These are phyloP conservation scores for Gastracanthus pulcherrimus DNA, from an alignment of 2,888 invertebrate genomes.

Conservation along the genomic window DNA sequence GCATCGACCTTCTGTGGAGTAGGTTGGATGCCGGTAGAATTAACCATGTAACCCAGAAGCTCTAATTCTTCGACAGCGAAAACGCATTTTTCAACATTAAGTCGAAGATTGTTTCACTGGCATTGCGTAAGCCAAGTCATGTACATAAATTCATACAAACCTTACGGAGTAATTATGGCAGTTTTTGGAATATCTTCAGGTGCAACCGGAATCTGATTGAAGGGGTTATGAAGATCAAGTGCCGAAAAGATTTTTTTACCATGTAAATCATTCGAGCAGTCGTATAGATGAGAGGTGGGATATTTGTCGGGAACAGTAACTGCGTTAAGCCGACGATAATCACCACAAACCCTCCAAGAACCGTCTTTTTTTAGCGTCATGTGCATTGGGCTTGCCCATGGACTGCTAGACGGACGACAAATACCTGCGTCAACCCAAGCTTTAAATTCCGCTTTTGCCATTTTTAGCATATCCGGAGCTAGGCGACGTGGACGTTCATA, in stretches of 20 bases:
- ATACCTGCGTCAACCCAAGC: constrained; percentile 69
- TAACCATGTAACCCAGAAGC: constrained; percentile 53
- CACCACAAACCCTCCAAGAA: constrained; percentile 54
- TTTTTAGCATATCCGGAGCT: constrained; percentile 65
- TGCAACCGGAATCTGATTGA: not conserved
- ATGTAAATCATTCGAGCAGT: not conserved
- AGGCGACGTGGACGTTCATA: constrained; percentile 66
- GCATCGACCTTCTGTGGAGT: constrained; percentile 67
- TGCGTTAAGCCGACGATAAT: constrained; percentile 63
- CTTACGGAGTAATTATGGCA: not conserved
- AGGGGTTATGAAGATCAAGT: not conserved
- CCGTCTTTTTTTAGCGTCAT: constrained; percentile 60
- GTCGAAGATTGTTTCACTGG: no score
- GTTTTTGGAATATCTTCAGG: not conserved
- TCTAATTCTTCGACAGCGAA: no score
- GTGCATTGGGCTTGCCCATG: constrained; percentile 72
- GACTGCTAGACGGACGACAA: constrained; percentile 72
- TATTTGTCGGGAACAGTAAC: constrained; percentile 64
- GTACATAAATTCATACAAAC: not conserved
- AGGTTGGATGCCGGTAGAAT: constrained; percentile 65
- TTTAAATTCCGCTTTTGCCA: constrained; percentile 67
- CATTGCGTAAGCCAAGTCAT: not conserved
- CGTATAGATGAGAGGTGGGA: constrained; percentile 44
- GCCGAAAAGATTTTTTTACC: constrained; percentile 52
- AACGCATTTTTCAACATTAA: no score